Evolutionary conservation across 2,113 vertebrate species (phyloP).

Genomic region (Thunnus thynnus): DNA sequence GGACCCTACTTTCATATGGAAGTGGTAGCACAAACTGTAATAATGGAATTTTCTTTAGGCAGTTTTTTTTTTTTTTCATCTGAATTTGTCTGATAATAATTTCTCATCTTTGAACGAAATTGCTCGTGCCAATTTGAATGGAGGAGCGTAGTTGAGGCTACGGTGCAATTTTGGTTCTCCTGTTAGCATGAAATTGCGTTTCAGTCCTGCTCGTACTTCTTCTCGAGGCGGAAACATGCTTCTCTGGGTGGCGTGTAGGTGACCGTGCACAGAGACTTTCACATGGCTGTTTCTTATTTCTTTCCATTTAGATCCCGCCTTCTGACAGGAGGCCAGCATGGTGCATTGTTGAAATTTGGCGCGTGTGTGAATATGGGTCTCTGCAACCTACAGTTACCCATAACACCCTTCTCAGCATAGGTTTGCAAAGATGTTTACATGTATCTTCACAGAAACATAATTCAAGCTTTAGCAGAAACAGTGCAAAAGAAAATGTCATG

Average conservation of each 20-base stretch:
- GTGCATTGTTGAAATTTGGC: no score
- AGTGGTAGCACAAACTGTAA: not conserved
- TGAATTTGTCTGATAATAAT: not conserved
- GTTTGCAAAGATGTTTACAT: no score
- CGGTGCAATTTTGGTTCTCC: not conserved
- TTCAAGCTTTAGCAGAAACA: no score
- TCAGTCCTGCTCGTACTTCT: not conserved
- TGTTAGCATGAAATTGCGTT: not conserved
- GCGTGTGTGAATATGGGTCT: no score
- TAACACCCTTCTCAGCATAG: no score
- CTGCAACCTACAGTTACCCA: no score
- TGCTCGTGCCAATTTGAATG: not conserved
- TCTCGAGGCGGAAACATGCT: not conserved
- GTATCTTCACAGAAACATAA: no score
- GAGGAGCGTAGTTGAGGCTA: not conserved
- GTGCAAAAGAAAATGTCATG: no score
- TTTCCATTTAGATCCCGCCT: no score
- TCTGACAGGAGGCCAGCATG: no score
- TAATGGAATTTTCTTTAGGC: not conserved
- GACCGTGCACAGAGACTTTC: no score
- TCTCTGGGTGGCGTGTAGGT: not conserved
- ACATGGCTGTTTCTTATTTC: no score
- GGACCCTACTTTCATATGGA: not conserved
- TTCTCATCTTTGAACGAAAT: not conserved
- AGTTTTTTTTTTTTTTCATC: not conserved